Evolutionary conservation across 2,888 invertebrate genomes (phyloP).

Genomic region (Lysandra bellargus): DNA sequence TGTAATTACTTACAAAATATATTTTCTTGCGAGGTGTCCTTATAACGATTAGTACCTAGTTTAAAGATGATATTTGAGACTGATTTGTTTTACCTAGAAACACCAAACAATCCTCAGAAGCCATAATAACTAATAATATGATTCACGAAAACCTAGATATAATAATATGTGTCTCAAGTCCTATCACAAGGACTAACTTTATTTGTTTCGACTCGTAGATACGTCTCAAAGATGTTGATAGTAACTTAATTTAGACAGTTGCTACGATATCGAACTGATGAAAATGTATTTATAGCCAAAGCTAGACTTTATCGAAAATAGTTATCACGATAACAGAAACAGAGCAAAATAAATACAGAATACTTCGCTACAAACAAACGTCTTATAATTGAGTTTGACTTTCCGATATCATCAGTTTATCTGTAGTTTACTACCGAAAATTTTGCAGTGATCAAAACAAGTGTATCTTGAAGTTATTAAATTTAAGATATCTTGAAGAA

Average conservation of each 20-base stretch:
- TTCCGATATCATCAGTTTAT: not conserved
- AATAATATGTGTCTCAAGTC: not conserved
- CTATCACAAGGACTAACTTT: not conserved
- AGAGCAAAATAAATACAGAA: constrained; percentile 23
- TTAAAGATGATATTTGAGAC: too few species aligned
- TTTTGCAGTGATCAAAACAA: not conserved
- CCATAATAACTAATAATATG: too few species aligned
- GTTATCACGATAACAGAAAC: constrained; percentile 13
- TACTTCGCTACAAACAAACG: not conserved
- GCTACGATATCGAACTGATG: constrained; percentile 42
- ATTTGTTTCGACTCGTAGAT: constrained; percentile 43
- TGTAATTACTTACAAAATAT: too few species aligned
- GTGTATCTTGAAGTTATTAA: not conserved
- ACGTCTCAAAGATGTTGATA: constrained; percentile 47
- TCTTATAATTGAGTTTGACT: constrained; percentile 17
- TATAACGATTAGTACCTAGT: too few species aligned
- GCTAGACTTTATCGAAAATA: constrained; percentile 30
- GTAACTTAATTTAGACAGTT: constrained; percentile 47
- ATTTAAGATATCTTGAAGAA: too few species aligned
- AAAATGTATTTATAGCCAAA: constrained; percentile 41
- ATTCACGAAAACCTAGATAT: not conserved
- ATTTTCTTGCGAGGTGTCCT: too few species aligned
- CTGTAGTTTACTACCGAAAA: not conserved
- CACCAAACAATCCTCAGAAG: not conserved
- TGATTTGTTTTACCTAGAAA: not conserved